A percentile compares a stretch with the other conserved stretches of the same genome.
phyloP scores from a whole-genome alignment of 2,797 vertebrate species.

The Balearica regulorum region DNA sequence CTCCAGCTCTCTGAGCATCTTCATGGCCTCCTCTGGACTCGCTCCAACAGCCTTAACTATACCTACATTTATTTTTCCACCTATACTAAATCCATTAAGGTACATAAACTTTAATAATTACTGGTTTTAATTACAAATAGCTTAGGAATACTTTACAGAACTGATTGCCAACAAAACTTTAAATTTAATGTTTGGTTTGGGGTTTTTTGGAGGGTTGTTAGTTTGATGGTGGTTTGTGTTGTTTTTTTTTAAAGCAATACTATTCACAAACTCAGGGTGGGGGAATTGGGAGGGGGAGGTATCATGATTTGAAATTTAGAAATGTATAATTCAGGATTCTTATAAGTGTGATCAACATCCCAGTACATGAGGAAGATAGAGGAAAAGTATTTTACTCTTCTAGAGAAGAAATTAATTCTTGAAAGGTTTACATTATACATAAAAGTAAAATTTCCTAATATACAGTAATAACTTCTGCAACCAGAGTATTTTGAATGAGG shows the following conservation, averaged over 20 bases:
- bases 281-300: neutral
- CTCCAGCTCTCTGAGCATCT: too few species aligned
- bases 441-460: neutral
- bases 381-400: neutral
- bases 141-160: neutral
- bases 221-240: neutral
- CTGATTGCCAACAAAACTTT: neutral
- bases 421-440: neutral
- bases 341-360: neutral
- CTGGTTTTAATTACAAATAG: neutral
- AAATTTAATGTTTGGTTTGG: neutral
- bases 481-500: neutral
- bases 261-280: neutral
- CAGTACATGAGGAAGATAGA: neutral
- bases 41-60: neutral
- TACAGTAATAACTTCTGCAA: neutral
- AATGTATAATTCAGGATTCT: neutral
- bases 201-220: accelerated
- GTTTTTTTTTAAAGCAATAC: neutral
- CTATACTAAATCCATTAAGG: neutral
- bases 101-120: conserved; percentile 17
- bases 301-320: neutral
- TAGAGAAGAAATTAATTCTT: neutral
- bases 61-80: neutral
- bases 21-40: too few species aligned